Base-by-base conservation (phyloP, 2,888 invertebrate species). In the Mellilla xanthometata region DNA sequence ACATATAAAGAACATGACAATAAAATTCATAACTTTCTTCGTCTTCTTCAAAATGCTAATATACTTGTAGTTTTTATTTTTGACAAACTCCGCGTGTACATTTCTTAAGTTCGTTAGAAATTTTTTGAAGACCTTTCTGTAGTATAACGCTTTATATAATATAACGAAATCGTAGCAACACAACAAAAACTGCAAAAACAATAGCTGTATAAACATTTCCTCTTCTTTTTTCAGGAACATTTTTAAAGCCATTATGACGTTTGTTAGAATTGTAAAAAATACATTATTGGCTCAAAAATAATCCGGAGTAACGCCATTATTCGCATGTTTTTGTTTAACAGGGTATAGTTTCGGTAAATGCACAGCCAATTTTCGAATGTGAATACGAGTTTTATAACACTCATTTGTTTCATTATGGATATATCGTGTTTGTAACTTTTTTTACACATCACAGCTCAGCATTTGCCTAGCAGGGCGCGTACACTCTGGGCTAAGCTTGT, bases 341-440 rank as follows among this genome's bases (percentile, higher is more conserved):
- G 3, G 2, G 5, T 5, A 27, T 33, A 40, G 10, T 40, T 40
- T 22, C 32, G 27, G 12, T 40, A 40, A 27, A 40, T 12, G 11
- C 40, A 33, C 9, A 27, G 9, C 7, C 5, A 31, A 22, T 40
- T 40, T 12, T 40, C 33, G 1, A 40, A 11, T 1, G 27, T 40
- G 32, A 40, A 7, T 10, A 40, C n/a, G 11, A 27, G 28, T 7
- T 27, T 33, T 9, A 19, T 33, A 11, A 32, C 5, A 6, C n/a
- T 11, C 8, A 23, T 23, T 12, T 24, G 15, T 1, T 19, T 6
- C 15, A 19, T 19, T 1, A 19, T 1, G 3, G 15, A 19, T 5
- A 19, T 6, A 19, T 5, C 15, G 15, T 19, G 2, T 6, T 19
- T 19, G 3, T 19, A 19, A 15, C 3, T 19, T n/a, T n/a, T n/a